Base-by-base conservation (phyloP, 2,888 invertebrate species). In the Monoplex corrugatus region DNA sequence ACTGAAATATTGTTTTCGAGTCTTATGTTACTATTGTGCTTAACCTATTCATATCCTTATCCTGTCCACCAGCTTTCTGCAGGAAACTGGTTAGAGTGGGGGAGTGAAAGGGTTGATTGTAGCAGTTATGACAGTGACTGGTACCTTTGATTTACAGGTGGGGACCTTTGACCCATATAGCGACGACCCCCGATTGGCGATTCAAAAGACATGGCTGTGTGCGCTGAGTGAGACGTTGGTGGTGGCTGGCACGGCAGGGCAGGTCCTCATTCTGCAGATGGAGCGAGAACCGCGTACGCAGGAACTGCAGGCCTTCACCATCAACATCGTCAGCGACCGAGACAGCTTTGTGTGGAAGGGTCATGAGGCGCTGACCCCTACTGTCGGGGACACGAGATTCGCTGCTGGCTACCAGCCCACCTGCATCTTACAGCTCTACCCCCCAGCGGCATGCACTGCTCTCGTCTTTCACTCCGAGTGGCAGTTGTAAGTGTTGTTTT, bases 321-420 rank as follows among this genome's bases (percentile, higher is more conserved):
- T 98, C 97, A 98, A 98, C 96, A 97, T 99, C 91, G 98, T 99
- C 44, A 98, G 98, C 91, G 98, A 98, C 95, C 97, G 98, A 85
- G 99, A 99, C 95, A 98, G 98, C 57, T 99, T 99, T 96, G 98
- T 98, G 0, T 99, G 99, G 99, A 99, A 99, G 96, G 99, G 99
- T 0, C 99, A 99, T 96, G 98, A 98, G 94, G 98, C 98, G 91
- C 96, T 99, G 90, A 97, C 97, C 1, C 97, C 98, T 0, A 97
- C 97, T 86, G 94, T 94, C 38, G 96, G 96, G 0, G 94, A 95
- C 43, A 88, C 96, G 43, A 96, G 95, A 92, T 97, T 97, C 92
- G 96, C 96, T 0, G 95, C 97, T 32, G 97, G 97, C 38, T 97
- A 97, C 95, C 97, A 98, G 97, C 98, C 98, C 0, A 97, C 97